phyloP scores from a whole-genome alignment of 2,888 invertebrate species.

The Harpalus rufipes region DNA sequence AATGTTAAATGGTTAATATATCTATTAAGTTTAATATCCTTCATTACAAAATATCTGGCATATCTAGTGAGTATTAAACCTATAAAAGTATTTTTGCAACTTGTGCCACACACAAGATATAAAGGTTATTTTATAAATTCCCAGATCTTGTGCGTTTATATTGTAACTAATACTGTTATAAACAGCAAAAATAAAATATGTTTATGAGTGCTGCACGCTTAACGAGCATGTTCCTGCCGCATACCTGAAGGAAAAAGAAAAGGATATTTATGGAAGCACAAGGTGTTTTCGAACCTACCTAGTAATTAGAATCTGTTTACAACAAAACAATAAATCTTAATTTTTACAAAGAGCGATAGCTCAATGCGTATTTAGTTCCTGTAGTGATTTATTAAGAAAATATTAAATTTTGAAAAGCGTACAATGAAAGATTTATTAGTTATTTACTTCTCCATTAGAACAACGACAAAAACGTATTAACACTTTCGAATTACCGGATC shows the following conservation, averaged over 20 bases:
- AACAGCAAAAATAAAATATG: slow-evolving; percentile 42
- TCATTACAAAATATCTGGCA: slow-evolving; percentile 34
- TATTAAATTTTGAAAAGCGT: background rate
- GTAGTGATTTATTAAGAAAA: background rate
- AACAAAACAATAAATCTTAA: slow-evolving; percentile 22
- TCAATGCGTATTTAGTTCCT: slow-evolving; percentile 12
- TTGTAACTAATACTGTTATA: slow-evolving; percentile 46
- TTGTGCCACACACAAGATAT: slow-evolving; percentile 18
- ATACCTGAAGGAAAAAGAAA: slow-evolving; percentile 2
- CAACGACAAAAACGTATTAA: no score
- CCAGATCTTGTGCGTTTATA: slow-evolving; percentile 24
- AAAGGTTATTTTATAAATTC: slow-evolving; percentile 31
- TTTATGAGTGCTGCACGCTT: slow-evolving; percentile 20
- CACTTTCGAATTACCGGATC: no score
- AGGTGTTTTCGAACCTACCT: slow-evolving; percentile 10
- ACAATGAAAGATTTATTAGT: background rate
- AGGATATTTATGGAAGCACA: slow-evolving; percentile 30
- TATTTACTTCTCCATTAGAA: background rate
- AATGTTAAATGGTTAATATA: background rate
- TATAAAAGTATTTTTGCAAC: slow-evolving; percentile 15
- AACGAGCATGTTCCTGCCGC: slow-evolving; percentile 36
- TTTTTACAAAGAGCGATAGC: background rate
- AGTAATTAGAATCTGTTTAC: slow-evolving; percentile 32
- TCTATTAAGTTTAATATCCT: slow-evolving; percentile 12
- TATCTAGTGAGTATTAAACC: background rate